A percentile compares a stretch with the other conserved stretches of the same genome.
These are phyloP conservation scores for Limnothrissa miodon DNA, from an alignment of 2,113 vertebrate species.

Conservation along the genomic window DNA sequence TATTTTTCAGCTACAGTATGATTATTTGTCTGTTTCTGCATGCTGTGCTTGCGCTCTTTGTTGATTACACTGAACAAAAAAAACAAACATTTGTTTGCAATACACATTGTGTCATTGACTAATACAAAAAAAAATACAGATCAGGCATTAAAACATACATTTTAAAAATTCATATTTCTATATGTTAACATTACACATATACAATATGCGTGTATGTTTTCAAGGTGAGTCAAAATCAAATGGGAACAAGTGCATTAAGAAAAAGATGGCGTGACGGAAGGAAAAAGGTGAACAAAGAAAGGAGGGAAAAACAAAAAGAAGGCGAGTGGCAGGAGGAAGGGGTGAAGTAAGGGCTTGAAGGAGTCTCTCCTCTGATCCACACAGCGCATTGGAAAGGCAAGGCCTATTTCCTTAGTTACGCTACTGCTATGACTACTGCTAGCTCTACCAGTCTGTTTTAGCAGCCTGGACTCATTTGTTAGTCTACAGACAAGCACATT, in stretches of 20 bases:
- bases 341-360: not conserved
- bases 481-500: conserved; percentile 25
- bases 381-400: not conserved
- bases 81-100: conserved; percentile 9
- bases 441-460: not conserved
- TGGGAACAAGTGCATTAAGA: conserved; percentile 55
- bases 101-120: not conserved
- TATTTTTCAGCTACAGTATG: too few relatives aligned
- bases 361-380: conserved; percentile 37
- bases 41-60: conserved; percentile 40
- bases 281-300: conserved; percentile 27
- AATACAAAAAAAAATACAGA: conserved; percentile 45
- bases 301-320: conserved; percentile 13
- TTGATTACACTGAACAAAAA: conserved; percentile 36
- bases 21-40: not conserved
- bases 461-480: not conserved
- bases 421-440: not conserved
- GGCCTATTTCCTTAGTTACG: not conserved
- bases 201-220: conserved; percentile 68
- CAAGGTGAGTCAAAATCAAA: conserved; percentile 63
- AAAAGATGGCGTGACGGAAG: conserved; percentile 54
- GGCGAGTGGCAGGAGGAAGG: not conserved
- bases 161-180: conserved; percentile 54
- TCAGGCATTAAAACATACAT: conserved; percentile 52
- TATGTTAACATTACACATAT: conserved; percentile 61